Conservation (phyloP, 2,113 vertebrate species). For the Mixornis gularis region DNA sequence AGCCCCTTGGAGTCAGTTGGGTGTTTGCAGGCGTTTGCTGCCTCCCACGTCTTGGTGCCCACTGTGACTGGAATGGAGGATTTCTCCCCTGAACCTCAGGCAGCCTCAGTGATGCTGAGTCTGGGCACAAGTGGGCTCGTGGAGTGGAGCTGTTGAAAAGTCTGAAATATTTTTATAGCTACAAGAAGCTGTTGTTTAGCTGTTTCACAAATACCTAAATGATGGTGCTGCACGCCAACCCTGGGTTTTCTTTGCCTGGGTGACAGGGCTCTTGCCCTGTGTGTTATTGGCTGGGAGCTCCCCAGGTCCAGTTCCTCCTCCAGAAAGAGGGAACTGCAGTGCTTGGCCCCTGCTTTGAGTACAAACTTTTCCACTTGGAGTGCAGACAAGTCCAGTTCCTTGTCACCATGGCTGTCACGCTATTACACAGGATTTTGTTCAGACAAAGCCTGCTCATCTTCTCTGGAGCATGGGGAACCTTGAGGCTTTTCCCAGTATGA, state of each 20-base stretch:
- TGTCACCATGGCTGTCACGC: neutral
- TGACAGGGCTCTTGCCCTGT: neutral
- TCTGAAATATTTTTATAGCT: neutral
- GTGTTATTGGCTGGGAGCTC: accelerated
- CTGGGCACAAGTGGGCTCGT: neutral
- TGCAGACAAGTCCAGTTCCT: neutral
- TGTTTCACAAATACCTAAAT: neutral
- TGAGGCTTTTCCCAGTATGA: neutral
- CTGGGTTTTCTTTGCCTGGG: neutral
- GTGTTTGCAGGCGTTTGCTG: neutral
- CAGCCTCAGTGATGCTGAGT: accelerated
- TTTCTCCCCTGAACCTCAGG: neutral
- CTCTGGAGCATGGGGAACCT: neutral
- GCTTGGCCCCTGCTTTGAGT: neutral
- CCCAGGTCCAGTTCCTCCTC: accelerated
- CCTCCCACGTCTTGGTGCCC: neutral
- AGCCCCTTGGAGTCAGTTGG: neutral
- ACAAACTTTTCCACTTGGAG: neutral
- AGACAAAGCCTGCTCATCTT: neutral
- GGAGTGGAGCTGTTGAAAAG: neutral
- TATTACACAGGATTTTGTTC: neutral
- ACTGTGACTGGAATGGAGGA: neutral
- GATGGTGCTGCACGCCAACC: neutral
- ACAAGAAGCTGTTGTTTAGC: neutral
- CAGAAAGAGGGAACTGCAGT: neutral